Evolutionary conservation across 1,140 invertebrate species (phyloP).

Genomic region (Tetranychus urticae): DNA sequence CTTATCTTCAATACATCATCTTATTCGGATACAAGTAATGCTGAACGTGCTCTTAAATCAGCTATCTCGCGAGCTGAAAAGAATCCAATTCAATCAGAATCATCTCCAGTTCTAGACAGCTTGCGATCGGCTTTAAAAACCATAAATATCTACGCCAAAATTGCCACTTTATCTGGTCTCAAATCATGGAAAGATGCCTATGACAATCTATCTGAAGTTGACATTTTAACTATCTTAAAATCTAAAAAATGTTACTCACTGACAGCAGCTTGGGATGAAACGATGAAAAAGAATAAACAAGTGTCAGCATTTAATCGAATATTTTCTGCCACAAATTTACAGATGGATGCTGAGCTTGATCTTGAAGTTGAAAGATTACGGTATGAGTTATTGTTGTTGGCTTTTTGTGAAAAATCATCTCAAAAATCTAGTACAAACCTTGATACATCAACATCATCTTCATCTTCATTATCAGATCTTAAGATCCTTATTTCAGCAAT

Average conservation of each 20-base stretch:
- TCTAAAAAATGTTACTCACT: slow-evolving; percentile 1
- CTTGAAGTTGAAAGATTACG: slow-evolving; percentile 4
- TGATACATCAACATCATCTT: neutral
- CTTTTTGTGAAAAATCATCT: neutral
- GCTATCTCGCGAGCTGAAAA: neutral
- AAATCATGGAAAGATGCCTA: slow-evolving; percentile 4
- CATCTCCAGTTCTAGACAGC: neutral
- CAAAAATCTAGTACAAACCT: neutral
- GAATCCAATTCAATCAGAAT: neutral
- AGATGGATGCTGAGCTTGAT: neutral
- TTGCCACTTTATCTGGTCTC: slow-evolving; percentile 6
- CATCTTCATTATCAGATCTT: too few species aligned
- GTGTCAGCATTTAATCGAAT: neutral
- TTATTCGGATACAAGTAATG: slow-evolving; percentile 1
- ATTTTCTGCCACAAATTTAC: neutral
- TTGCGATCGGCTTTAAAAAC: neutral
- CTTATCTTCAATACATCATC: neutral
- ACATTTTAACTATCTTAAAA: slow-evolving; percentile 9
- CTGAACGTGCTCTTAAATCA: slow-evolving; percentile 1
- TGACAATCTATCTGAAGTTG: slow-evolving; percentile 3
- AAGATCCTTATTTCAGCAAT: neutral
- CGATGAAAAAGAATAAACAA: neutral
- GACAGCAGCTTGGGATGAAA: slow-evolving; percentile 5
- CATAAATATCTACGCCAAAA: slow-evolving; percentile 3
- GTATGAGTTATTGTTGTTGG: slow-evolving; percentile 3